Percentiles rank a stretch among this genome's conserved stretches.
Evolutionary conservation across 1,140 invertebrate species (phyloP).

Genomic region (Leptoteleia sp.): DNA sequence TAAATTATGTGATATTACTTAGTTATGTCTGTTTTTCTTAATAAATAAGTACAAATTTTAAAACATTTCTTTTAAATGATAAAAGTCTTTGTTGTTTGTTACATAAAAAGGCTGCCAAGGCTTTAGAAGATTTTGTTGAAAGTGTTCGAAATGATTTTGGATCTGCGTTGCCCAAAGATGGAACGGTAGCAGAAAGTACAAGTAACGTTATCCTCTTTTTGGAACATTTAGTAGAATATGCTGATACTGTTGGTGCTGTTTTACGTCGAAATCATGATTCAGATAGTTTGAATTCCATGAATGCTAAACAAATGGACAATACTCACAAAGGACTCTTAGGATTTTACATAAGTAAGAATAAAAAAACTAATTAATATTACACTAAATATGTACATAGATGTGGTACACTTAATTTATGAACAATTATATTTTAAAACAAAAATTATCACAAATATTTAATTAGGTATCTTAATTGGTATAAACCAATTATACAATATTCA

Average conservation of each 20-base stretch:
- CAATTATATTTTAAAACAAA: too few relatives aligned
- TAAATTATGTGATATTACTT: too few relatives aligned
- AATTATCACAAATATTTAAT: too few relatives aligned
- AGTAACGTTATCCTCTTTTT: conserved; percentile 95
- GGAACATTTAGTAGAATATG: conserved; percentile 90
- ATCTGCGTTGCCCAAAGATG: conserved; percentile 93
- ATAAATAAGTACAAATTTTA: neutral
- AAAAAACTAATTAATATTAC: neutral
- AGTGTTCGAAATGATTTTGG: conserved; percentile 92
- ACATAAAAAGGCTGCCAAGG: conserved; percentile 87
- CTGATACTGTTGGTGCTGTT: conserved; percentile 87
- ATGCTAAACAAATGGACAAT: conserved; percentile 81
- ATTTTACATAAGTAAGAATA: conserved; percentile 86
- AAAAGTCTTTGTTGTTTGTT: too few relatives aligned
- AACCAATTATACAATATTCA: too few relatives aligned
- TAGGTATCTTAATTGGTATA: too few relatives aligned
- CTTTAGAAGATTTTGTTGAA: conserved; percentile 96
- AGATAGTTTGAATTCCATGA: conserved; percentile 81
- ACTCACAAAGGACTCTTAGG: conserved; percentile 85
- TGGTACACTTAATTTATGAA: too few relatives aligned
- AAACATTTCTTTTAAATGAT: too few relatives aligned
- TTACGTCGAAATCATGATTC: conserved; percentile 81
- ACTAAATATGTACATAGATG: too few relatives aligned
- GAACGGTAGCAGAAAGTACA: conserved; percentile 97
- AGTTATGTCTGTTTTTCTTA: too few relatives aligned